Percentiles rank a stretch among this genome's conserved stretches.
phyloP scores from a whole-genome alignment of 2,113 vertebrate species.

The Tylochromis polylepis region DNA sequence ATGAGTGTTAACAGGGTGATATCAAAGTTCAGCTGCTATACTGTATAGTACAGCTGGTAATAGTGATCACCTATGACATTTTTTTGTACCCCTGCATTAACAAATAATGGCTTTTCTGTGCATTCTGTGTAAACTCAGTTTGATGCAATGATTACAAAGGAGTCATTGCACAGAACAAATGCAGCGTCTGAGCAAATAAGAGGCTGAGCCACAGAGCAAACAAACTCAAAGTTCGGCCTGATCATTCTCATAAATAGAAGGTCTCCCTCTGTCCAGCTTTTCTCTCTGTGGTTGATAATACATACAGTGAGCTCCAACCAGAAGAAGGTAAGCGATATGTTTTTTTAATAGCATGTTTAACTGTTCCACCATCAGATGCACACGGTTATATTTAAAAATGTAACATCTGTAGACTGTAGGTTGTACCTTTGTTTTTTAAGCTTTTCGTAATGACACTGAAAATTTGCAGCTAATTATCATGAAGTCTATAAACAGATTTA shows the following conservation, averaged over 20 bases:
- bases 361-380: not conserved
- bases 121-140: not conserved
- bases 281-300: not conserved
- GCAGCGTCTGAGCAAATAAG: conserved; percentile 3
- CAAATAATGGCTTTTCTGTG: not conserved
- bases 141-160: not conserved
- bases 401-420: not conserved
- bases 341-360: not conserved
- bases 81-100: not conserved
- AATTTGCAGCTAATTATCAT: not conserved
- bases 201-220: conserved; percentile 21
- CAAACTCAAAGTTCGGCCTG: conserved; percentile 53
- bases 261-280: not conserved
- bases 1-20: not conserved
- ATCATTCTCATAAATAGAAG: not conserved
- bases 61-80: not conserved
- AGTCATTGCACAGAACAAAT: conserved; percentile 38
- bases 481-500: not conserved
- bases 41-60: not conserved
- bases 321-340: conserved; percentile 7
- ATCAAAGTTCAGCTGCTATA: not conserved
- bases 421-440: not conserved
- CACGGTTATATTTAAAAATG: not conserved
- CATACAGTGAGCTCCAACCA: not conserved
- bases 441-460: not conserved